Conservation (phyloP, 1,140 invertebrate genomes). For the Mylabris phalerata region DNA sequence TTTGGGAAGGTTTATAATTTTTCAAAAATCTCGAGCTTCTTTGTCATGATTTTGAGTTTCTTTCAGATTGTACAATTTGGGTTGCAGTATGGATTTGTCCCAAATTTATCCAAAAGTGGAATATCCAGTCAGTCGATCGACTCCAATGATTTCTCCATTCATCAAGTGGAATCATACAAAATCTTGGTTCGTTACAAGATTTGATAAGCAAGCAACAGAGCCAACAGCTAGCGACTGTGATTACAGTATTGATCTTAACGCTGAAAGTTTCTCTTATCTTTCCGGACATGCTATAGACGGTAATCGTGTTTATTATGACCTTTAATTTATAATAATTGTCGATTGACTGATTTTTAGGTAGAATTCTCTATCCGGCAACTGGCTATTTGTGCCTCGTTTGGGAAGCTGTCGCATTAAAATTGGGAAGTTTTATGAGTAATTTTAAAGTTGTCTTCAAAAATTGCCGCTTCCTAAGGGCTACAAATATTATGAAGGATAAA, state of each 20-base stretch:
- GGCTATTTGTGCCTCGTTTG: constrained; percentile 80
- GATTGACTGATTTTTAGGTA: constrained; percentile 22
- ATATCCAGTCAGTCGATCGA: constrained; percentile 53
- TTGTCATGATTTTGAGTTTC: no score
- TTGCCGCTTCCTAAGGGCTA: constrained; percentile 75
- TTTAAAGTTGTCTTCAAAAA: constrained; percentile 50
- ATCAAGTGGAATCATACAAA: constrained; percentile 57
- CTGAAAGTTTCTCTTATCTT: constrained; percentile 65
- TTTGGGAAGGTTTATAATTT: no score
- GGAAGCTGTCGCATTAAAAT: constrained; percentile 74
- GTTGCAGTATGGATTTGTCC: no score
- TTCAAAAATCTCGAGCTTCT: no score
- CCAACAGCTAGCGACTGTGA: background rate
- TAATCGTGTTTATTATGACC: no score
- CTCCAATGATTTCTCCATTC: constrained; percentile 52
- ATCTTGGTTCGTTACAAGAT: constrained; percentile 32
- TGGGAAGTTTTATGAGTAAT: constrained; percentile 66
- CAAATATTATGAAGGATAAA: constrained; percentile 54
- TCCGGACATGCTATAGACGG: constrained; percentile 80
- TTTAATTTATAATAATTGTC: no score
- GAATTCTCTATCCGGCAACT: constrained; percentile 83
- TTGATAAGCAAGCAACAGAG: no score
- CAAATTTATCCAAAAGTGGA: constrained; percentile 46
- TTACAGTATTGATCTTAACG: constrained; percentile 31
- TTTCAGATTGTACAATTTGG: no score